phyloP scores from a whole-genome alignment of 2,888 invertebrate genomes.

The Lepidocyrtoides sp. region DNA sequence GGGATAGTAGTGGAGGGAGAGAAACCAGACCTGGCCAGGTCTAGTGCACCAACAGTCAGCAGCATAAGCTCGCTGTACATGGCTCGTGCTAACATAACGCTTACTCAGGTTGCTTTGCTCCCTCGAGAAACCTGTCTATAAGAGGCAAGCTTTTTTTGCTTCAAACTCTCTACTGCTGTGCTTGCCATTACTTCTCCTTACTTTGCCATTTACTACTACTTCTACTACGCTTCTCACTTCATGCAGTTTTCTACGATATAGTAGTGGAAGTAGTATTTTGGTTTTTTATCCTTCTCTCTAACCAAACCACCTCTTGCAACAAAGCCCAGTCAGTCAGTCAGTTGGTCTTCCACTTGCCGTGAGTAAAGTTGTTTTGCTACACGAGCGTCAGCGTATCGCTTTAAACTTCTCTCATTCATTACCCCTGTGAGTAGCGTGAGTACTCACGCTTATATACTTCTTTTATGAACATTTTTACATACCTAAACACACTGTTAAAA shows the following conservation, averaged over 20 bases:
- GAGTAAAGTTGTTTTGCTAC: slow-evolving; percentile 70
- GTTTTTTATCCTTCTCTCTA: slow-evolving; percentile 8
- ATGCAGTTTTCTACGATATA: slow-evolving; percentile 1
- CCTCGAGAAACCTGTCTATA: slow-evolving; percentile 36
- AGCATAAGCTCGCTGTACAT: background rate
- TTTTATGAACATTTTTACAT: background rate
- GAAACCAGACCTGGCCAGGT: background rate
- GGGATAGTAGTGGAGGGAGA: too few species aligned
- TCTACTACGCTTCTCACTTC: slow-evolving; percentile 34
- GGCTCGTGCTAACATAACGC: slow-evolving; percentile 20
- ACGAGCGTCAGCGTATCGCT: slow-evolving; percentile 48
- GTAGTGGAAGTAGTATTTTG: background rate
- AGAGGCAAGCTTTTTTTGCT: slow-evolving; percentile 31
- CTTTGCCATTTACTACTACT: background rate
- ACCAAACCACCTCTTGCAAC: slow-evolving; percentile 60
- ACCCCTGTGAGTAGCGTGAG: background rate
- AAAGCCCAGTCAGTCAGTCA: slow-evolving; percentile 74
- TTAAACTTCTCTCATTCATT: background rate
- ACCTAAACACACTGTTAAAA: slow-evolving; percentile 10
- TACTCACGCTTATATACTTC: background rate
- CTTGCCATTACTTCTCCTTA: background rate
- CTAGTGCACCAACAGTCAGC: background rate
- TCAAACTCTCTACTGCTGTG: background rate
- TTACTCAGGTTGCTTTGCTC: slow-evolving; percentile 1
- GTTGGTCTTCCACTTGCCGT: slow-evolving; percentile 77